Evolutionary conservation across 2,113 vertebrate species (phyloP).

Genomic region (Tychaedon coryphoeus): DNA sequence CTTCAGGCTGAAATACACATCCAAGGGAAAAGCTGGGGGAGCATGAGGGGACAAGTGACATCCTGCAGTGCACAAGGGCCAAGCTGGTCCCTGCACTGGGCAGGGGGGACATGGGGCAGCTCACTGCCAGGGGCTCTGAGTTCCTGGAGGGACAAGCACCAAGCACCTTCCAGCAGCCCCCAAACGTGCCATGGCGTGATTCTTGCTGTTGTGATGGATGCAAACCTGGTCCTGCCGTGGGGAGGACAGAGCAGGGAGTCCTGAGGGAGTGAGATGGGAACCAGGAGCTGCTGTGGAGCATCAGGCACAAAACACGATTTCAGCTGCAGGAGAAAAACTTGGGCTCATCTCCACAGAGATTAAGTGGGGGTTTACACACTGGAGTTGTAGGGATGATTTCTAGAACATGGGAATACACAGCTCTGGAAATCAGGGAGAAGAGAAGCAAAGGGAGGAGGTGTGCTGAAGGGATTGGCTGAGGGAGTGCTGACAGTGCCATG

Average conservation of each 20-base stretch:
- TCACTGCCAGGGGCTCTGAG: background rate
- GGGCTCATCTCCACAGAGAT: rapidly evolving
- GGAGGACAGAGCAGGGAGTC: background rate
- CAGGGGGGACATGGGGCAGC: background rate
- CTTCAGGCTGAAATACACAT: conserved; percentile 56
- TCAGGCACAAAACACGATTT: rapidly evolving
- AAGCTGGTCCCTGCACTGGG: background rate
- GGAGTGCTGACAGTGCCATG: background rate
- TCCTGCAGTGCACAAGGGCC: background rate
- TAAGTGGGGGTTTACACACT: rapidly evolving
- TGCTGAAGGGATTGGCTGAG: background rate
- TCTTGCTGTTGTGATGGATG: rapidly evolving
- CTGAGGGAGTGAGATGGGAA: background rate
- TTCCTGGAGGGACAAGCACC: background rate
- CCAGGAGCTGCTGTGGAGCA: background rate
- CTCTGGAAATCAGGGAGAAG: background rate
- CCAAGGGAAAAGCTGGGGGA: background rate
- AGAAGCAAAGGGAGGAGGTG: background rate
- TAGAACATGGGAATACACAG: background rate
- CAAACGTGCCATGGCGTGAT: rapidly evolving
- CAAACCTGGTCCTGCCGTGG: background rate
- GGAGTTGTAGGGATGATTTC: background rate
- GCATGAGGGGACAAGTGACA: background rate
- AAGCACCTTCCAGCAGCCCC: background rate
- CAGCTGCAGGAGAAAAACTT: background rate